These are phyloP conservation scores for Encarsia formosa DNA, from an alignment of 2,888 invertebrate genomes.

Conservation along the genomic window DNA sequence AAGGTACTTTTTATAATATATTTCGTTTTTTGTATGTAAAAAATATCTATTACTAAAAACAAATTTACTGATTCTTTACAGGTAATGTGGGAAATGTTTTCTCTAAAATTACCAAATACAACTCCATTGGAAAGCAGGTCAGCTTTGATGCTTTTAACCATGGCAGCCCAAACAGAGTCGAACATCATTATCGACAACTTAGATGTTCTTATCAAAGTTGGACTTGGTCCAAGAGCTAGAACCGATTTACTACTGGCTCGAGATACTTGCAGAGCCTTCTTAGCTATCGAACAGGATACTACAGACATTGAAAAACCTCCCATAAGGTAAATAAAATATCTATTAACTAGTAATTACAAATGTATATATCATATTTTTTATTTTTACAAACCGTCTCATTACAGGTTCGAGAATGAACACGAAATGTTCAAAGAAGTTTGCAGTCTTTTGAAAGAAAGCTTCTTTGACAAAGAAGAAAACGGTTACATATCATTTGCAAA, in stretches of 20 bases:
- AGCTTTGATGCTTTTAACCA: constrained; percentile 72
- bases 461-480: constrained; percentile 48
- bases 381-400: constrained; percentile 7
- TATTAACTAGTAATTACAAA: not conserved
- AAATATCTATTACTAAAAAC: not conserved
- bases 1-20: constrained; percentile 32
- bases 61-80: constrained; percentile 50
- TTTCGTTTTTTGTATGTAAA: not conserved
- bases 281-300: constrained; percentile 51
- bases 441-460: constrained; percentile 53
- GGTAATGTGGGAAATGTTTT: constrained; percentile 82
- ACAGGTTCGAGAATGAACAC: constrained; percentile 54
- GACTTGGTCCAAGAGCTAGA: constrained; percentile 58
- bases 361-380: not conserved
- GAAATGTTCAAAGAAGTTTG: constrained; percentile 56
- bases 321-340: constrained; percentile 30
- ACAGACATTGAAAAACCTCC: constrained; percentile 45
- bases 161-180: constrained; percentile 65
- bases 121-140: constrained; percentile 68
- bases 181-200: constrained; percentile 66
- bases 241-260: constrained; percentile 57
- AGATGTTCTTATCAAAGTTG: constrained; percentile 68
- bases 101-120: constrained; percentile 67
- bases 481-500: constrained; percentile 59
- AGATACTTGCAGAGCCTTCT: constrained; percentile 59